These are phyloP conservation scores for Phoeniculus purpureus DNA, from an alignment of 2,797 vertebrate genomes.

Conservation along the genomic window DNA sequence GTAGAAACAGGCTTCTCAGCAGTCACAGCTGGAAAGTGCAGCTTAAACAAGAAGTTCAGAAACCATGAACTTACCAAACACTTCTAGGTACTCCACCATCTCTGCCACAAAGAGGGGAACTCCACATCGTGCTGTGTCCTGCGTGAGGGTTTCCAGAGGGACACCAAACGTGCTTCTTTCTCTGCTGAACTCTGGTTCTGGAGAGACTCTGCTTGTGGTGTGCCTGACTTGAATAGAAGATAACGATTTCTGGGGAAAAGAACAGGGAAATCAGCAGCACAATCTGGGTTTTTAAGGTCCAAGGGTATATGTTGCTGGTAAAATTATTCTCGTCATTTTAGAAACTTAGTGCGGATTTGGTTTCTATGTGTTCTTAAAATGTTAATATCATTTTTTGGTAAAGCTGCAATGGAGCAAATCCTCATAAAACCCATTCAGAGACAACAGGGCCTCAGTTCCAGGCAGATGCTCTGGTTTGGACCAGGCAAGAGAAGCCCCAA, in stretches of 20 bases:
- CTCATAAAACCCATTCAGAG: background rate
- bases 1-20: background rate
- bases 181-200: constrained; percentile 31
- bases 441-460: background rate
- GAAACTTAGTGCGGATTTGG: background rate
- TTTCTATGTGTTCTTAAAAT: background rate
- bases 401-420: background rate
- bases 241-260: constrained; percentile 74
- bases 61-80: constrained; percentile 68
- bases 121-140: constrained; percentile 53
- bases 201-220: constrained; percentile 75
- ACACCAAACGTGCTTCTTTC: constrained; percentile 74
- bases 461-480: fast-evolving
- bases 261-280: background rate
- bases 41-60: background rate
- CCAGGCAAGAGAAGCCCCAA: background rate
- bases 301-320: background rate
- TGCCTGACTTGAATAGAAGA: constrained; percentile 77
- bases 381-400: background rate
- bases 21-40: background rate
- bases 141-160: constrained; percentile 72
- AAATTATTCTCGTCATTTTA: background rate
- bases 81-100: constrained; percentile 83
- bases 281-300: background rate
- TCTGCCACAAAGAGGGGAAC: constrained; percentile 79